phyloP scores from a whole-genome alignment of 2,797 vertebrate genomes.

The Phylloscopus collybita region DNA sequence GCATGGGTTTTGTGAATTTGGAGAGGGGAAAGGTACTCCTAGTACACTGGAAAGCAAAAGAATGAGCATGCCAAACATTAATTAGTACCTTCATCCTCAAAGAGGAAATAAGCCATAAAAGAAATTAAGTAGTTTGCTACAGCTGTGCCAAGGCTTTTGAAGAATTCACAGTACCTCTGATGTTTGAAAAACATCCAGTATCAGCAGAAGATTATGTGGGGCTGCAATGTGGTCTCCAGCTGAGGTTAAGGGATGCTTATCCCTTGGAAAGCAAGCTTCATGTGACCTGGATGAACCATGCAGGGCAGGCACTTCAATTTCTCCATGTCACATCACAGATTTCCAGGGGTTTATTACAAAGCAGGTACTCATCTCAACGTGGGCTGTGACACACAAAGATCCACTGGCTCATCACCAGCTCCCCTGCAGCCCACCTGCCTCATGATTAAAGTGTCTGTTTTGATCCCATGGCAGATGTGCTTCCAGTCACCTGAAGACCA shows the following conservation, averaged over 20 bases:
- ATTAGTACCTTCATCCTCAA: background rate
- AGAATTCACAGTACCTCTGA: background rate
- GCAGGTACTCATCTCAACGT: background rate
- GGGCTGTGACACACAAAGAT: background rate
- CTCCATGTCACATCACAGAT: background rate
- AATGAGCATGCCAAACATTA: background rate
- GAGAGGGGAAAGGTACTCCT: background rate
- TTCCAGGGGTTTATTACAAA: background rate
- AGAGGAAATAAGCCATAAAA: background rate
- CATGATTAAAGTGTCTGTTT: background rate
- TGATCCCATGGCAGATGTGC: background rate
- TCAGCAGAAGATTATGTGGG: background rate
- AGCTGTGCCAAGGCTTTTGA: background rate
- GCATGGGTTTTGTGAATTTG: background rate
- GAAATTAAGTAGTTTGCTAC: background rate
- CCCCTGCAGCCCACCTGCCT: background rate
- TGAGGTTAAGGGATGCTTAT: background rate
- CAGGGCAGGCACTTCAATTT: background rate
- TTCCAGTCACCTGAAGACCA: background rate
- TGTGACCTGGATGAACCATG: rapidly evolving
- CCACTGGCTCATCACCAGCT: background rate
- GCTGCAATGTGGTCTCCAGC: background rate
- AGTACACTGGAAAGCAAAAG: background rate
- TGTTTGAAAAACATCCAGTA: background rate
- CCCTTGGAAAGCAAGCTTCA: background rate